phyloP scores from a whole-genome alignment of 2,888 invertebrate species.

The Leptinotarsa haldemani region DNA sequence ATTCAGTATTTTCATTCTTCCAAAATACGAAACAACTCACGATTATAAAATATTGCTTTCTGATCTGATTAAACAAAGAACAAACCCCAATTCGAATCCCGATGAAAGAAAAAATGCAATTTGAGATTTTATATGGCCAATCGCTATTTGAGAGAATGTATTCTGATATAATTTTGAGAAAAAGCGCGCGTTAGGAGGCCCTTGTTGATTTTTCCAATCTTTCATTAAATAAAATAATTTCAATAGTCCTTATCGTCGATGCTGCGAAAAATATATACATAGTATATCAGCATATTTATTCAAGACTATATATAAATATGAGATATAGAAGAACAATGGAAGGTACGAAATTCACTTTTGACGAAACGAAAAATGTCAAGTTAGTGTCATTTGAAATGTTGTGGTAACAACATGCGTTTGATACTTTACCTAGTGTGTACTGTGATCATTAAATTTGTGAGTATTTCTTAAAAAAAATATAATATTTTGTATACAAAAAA shows the following conservation, averaged over 20 bases:
- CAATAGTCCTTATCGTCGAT: constrained; percentile 1
- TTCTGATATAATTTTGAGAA: neutral
- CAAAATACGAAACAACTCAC: too few species aligned
- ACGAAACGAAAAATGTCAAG: neutral
- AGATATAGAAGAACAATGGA: constrained; percentile 19
- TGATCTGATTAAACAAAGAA: too few species aligned
- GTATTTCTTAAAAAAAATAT: neutral
- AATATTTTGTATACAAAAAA: too few species aligned
- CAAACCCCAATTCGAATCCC: too few species aligned
- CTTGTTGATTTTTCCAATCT: neutral
- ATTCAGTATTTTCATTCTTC: too few species aligned
- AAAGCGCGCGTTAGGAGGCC: too few species aligned
- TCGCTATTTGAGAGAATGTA: too few species aligned
- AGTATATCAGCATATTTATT: constrained; percentile 11
- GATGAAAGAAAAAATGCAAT: too few species aligned
- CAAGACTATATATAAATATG: constrained; percentile 18
- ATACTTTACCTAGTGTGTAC: neutral
- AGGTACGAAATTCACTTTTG: neutral
- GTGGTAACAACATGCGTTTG: constrained; percentile 7
- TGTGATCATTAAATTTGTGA: constrained; percentile 8
- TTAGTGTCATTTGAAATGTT: constrained; percentile 6
- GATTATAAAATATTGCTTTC: too few species aligned
- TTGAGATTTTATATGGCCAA: neutral
- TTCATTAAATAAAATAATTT: neutral
- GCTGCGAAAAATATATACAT: neutral